Percentiles rank a stretch among this genome's conserved stretches.
Evolutionary conservation across 2,888 invertebrate species (phyloP).

Genomic region (Yponomeuta plumbellus): DNA sequence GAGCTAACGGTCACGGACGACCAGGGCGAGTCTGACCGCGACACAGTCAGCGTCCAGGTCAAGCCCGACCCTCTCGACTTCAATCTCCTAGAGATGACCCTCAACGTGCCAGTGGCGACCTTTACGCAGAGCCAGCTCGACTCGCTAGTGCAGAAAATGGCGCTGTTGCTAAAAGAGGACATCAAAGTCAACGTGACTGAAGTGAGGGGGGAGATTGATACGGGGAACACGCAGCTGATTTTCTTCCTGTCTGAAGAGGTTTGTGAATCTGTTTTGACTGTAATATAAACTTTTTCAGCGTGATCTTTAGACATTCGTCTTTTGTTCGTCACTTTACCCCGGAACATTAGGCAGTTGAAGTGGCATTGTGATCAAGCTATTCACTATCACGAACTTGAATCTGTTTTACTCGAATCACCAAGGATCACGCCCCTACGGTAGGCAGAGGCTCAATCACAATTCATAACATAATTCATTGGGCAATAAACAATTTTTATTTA

Average conservation of each 20-base stretch:
- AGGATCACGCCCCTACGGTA: too few species aligned
- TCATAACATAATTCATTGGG: too few species aligned
- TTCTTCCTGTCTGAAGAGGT: conserved; percentile 81
- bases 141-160: conserved; percentile 86
- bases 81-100: conserved; percentile 87
- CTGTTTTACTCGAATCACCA: too few species aligned
- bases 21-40: conserved; percentile 88
- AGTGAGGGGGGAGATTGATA: conserved; percentile 76
- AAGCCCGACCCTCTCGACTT: conserved; percentile 84
- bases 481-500: too few species aligned
- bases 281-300: background rate
- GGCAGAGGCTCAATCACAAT: too few species aligned
- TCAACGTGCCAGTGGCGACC: conserved; percentile 82
- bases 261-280: conserved; percentile 26
- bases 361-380: too few species aligned
- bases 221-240: conserved; percentile 79
- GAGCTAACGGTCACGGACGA: conserved; percentile 93
- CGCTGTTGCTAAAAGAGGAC: conserved; percentile 85
- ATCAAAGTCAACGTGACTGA: conserved; percentile 78
- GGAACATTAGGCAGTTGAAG: too few species aligned
- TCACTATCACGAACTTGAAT: too few species aligned
- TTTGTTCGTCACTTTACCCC: too few species aligned
- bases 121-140: conserved; percentile 79
- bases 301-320: too few species aligned
- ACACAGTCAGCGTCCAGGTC: conserved; percentile 87